Conservation (phyloP, 2,888 invertebrate genomes). For the Spialia ferax region DNA sequence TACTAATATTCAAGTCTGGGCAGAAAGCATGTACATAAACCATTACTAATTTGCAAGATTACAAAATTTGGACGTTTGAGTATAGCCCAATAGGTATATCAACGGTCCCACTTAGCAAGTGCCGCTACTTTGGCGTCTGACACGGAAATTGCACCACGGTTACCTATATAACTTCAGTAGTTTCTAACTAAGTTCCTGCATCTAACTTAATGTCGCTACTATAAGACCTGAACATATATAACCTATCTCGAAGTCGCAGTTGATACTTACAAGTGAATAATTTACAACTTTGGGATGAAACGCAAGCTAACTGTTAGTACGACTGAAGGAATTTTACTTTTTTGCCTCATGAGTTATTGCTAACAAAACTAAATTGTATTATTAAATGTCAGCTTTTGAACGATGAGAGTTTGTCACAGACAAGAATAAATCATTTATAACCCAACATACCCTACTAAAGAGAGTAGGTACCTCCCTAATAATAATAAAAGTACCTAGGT, state of each 20-base stretch:
- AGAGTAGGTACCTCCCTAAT: too few species aligned
- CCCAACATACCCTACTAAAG: too few species aligned
- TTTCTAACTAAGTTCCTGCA: slow-evolving; percentile 34
- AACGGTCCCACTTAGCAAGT: slow-evolving; percentile 20
- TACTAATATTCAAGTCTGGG: too few species aligned
- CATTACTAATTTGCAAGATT: too few species aligned
- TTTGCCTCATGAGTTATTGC: too few species aligned
- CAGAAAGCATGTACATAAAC: too few species aligned
- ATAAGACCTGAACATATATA: slow-evolving; percentile 30
- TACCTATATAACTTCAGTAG: slow-evolving; percentile 49
- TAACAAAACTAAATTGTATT: too few species aligned
- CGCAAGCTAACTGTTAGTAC: neutral
- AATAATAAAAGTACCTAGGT: too few species aligned
- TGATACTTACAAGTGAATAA: slow-evolving; percentile 17
- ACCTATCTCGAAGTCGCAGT: slow-evolving; percentile 13
- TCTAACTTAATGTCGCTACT: slow-evolving; percentile 33
- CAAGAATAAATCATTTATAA: too few species aligned
- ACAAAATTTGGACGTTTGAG: slow-evolving; percentile 2
- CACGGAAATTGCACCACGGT: slow-evolving; percentile 53
- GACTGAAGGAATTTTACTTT: neutral
- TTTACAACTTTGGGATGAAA: slow-evolving; percentile 7
- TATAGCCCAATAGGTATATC: slow-evolving; percentile 8
- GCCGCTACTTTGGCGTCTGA: slow-evolving; percentile 32
- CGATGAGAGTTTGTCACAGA: too few species aligned
- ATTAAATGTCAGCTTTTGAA: too few species aligned